phyloP scores from a whole-genome alignment of 2,113 vertebrate genomes.

The Macrotis lagotis region DNA sequence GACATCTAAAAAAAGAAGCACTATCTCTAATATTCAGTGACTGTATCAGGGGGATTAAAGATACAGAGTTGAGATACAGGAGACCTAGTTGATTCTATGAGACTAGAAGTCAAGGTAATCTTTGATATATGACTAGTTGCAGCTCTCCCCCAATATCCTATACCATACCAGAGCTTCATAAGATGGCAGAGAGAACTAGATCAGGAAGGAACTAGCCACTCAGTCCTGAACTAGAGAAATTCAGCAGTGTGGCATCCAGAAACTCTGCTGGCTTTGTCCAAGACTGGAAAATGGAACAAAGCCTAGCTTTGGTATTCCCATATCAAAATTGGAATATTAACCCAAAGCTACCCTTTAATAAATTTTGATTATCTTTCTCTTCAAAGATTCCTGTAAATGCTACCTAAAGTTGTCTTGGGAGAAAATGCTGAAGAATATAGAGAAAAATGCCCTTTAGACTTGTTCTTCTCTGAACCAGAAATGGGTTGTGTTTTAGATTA shows the following conservation, averaged over 20 bases:
- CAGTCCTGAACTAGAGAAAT: neutral
- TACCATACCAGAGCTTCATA: neutral
- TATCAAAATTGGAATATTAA: neutral
- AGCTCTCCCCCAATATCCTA: neutral
- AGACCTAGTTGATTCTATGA: neutral
- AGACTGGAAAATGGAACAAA: neutral
- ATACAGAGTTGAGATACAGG: neutral
- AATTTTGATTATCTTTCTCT: neutral
- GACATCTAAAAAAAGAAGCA: neutral
- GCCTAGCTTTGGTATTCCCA: neutral
- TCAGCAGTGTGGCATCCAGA: neutral
- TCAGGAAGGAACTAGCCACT: neutral
- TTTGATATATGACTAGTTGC: neutral
- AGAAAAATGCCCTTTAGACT: neutral
- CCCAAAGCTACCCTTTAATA: neutral
- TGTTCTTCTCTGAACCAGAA: too few relatives aligned
- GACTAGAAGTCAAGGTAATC: neutral
- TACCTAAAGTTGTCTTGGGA: neutral
- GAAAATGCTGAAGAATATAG: neutral
- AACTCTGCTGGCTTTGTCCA: neutral
- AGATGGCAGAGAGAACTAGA: neutral
- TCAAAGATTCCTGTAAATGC: neutral
- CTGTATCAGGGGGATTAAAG: neutral
- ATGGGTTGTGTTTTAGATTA: too few relatives aligned
- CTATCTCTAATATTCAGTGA: neutral